These are phyloP conservation scores for Steinernema khuongi DNA, from an alignment of 1,140 invertebrate species.

Conservation along the genomic window DNA sequence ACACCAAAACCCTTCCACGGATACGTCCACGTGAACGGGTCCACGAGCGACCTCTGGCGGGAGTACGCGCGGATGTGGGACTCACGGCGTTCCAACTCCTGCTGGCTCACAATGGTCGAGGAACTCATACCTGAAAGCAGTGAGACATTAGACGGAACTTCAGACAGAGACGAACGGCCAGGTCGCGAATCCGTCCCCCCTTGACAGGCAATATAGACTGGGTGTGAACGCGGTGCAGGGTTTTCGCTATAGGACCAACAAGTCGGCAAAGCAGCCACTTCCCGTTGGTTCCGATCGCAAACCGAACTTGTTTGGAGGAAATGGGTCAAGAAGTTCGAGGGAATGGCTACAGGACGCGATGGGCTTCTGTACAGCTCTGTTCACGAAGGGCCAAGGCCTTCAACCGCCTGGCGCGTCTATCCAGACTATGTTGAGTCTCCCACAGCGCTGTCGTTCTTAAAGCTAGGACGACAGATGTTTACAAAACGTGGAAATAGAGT, in stretches of 20 bases:
- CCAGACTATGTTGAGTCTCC: too few relatives aligned
- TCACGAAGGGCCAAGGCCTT: too few relatives aligned
- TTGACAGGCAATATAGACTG: background rate
- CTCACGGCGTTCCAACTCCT: conserved; percentile 46
- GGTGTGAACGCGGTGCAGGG: background rate
- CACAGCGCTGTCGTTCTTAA: too few relatives aligned
- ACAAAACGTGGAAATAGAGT: too few relatives aligned
- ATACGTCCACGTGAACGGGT: conserved; percentile 54
- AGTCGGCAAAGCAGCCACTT: background rate
- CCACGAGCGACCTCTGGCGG: conserved; percentile 30
- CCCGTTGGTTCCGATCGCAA: too few relatives aligned
- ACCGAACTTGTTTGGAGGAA: background rate
- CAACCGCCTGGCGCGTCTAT: too few relatives aligned
- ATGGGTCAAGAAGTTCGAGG: too few relatives aligned
- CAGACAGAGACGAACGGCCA: conserved; percentile 24
- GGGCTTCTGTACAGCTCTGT: too few relatives aligned
- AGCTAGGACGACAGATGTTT: too few relatives aligned
- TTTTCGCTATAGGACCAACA: background rate
- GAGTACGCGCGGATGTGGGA: conserved; percentile 32
- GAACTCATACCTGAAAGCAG: conserved; percentile 40
- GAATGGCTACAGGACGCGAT: too few relatives aligned
- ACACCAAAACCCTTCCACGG: conserved; percentile 40
- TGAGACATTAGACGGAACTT: background rate
- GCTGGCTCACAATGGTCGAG: conserved; percentile 37
- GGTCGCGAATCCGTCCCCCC: background rate